Base-by-base conservation (phyloP, 2,113 vertebrate genomes). In the Dasyurus viverrinus region DNA sequence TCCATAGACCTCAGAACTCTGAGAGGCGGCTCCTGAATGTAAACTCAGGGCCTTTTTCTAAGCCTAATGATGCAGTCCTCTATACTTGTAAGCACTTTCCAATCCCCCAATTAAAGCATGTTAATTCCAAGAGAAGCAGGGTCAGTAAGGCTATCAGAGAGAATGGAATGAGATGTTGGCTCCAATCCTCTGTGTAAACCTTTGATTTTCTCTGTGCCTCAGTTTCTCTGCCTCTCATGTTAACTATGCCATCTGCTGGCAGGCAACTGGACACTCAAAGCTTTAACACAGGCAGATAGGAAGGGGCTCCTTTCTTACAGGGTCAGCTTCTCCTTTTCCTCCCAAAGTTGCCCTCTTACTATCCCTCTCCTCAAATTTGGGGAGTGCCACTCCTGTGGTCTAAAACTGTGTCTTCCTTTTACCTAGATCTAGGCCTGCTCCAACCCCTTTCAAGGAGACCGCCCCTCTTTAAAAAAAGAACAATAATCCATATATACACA, bases 371-470 rank as follows among this genome's bases (percentile, higher is more conserved):
- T 91, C 14, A 91, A 76, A 52, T 52, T 76, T 94, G 53, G 47
- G 16, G 92, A 93, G 92, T 95, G 96, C 97, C 93, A 97, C 95
- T 97, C 94, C 76, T 92, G 92, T 84, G 47, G 46, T 55, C 84
- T 91, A 96, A 55, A 95, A 93, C 53, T 97, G 90, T 76, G 94
- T 84, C n/a, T 84, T 84, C 68, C 68, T 42, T 84, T 8, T 23
- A 84, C 19, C n/a, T 84, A 84, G 91, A 89, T 22, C 50, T 50
- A 93, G 47, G 57, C 47, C 14, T 93, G 93, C 68, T 92, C 91
- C 36, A 91, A 48, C 53, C 93, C 93, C 84, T 89, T 96, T 92
- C 93, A 68, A 96, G 90, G 84, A 95, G 10, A 68, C 36, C 24
- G 46, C 48, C 60, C 12, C 52, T 48, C 54, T 46, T 68, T 46